phyloP scores from a whole-genome alignment of 2,888 invertebrate species.

The Tetheella fluctuosa region DNA sequence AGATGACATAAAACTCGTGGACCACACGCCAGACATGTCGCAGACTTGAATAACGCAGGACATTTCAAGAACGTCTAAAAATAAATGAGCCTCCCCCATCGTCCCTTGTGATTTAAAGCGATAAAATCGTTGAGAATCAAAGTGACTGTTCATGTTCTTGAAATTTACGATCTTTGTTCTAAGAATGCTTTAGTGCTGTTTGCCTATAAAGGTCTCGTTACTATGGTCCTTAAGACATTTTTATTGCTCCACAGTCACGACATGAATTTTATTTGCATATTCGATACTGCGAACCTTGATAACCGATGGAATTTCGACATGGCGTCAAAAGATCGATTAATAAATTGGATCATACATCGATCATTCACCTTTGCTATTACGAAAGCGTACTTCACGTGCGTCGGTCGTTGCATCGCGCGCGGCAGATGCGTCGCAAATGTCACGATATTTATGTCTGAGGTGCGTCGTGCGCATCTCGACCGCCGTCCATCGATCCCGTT shows the following conservation, averaged over 20 bases:
- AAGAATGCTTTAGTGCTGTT: neutral
- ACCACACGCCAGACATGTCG: slow-evolving; percentile 32
- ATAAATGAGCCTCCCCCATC: slow-evolving; percentile 40
- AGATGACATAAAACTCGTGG: slow-evolving; percentile 33
- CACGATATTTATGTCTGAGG: slow-evolving; percentile 72
- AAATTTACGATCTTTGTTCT: slow-evolving; percentile 1
- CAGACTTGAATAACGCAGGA: slow-evolving; percentile 42
- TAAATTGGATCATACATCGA: slow-evolving; percentile 59
- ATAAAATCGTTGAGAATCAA: slow-evolving; percentile 45
- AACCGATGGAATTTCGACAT: slow-evolving; percentile 17
- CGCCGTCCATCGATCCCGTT: slow-evolving; percentile 60
- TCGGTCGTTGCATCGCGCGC: slow-evolving; percentile 40
- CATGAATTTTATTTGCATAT: neutral
- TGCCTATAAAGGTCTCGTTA: neutral
- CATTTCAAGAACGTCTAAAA: slow-evolving; percentile 49
- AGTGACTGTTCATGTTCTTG: slow-evolving; percentile 36
- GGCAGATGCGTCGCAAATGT: slow-evolving; percentile 57
- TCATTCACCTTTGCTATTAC: slow-evolving; percentile 75
- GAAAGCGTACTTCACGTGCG: slow-evolving; percentile 56
- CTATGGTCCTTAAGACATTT: neutral
- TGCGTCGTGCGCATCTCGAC: slow-evolving; percentile 51
- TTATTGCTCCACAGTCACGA: neutral
- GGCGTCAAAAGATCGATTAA: slow-evolving; percentile 29
- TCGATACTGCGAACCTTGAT: neutral
- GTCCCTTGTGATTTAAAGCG: slow-evolving; percentile 47